Percentiles rank a stretch among this genome's conserved stretches.
Conservation (phyloP, 1,140 invertebrate genomes). For the Contarinia nasturtii region DNA sequence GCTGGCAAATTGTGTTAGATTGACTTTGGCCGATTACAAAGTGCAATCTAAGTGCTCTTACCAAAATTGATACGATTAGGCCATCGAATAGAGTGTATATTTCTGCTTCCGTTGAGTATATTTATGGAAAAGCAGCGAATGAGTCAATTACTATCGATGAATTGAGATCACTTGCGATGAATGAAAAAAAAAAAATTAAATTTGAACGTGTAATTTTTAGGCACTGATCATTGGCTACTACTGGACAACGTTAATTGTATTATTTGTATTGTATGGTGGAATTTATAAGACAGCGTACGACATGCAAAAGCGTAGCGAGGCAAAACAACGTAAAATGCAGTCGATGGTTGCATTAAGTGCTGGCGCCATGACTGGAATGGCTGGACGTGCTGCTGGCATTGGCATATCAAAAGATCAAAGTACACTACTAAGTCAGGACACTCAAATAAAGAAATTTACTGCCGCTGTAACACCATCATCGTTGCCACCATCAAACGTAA, state of each 20-base stretch:
- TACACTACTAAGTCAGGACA: slow-evolving; percentile 48
- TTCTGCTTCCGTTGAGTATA: too few relatives aligned
- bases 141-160: too few relatives aligned
- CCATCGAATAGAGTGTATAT: too few relatives aligned
- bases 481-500: background rate
- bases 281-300: slow-evolving; percentile 97
- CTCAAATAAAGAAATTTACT: slow-evolving; percentile 28
- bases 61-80: too few relatives aligned
- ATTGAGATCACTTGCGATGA: too few relatives aligned
- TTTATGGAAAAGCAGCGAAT: too few relatives aligned
- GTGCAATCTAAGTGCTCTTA: too few relatives aligned
- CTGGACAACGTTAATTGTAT: slow-evolving; percentile 85
- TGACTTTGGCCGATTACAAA: too few relatives aligned
- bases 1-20: too few relatives aligned
- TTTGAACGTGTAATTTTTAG: too few relatives aligned
- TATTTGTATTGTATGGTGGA: slow-evolving; percentile 87
- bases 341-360: slow-evolving; percentile 78
- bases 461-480: slow-evolving; percentile 3
- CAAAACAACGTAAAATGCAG: slow-evolving; percentile 84
- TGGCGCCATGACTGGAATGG: slow-evolving; percentile 74
- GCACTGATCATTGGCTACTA: slow-evolving; percentile 96
- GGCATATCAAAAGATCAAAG: slow-evolving; percentile 60
- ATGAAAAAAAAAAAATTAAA: too few relatives aligned
- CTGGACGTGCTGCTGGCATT: slow-evolving; percentile 67
- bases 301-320: slow-evolving; percentile 95